Percentiles rank a stretch among this genome's conserved stretches.
phyloP scores from a whole-genome alignment of 2,888 invertebrate species.

The Julus scandinavius region DNA sequence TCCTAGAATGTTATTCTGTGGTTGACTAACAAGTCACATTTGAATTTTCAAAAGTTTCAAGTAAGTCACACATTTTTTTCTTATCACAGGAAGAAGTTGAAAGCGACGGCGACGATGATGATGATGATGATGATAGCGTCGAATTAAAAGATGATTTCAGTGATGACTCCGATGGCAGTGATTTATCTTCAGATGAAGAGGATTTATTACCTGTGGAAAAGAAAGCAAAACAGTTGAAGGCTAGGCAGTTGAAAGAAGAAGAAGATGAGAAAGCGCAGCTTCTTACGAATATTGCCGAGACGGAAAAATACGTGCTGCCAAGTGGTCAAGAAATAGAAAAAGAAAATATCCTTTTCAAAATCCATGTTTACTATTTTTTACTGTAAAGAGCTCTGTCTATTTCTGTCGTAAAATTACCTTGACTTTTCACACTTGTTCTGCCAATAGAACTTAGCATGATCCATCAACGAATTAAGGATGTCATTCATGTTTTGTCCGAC shows the following conservation, averaged over 20 bases:
- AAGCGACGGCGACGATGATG: conserved; percentile 62
- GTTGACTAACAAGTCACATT: too few relatives aligned
- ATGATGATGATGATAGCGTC: conserved; percentile 64
- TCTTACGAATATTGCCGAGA: conserved; percentile 75
- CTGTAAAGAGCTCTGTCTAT: neutral
- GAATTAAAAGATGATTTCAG: conserved; percentile 61
- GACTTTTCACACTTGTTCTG: conserved; percentile 59
- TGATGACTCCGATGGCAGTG: neutral
- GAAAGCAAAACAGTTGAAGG: conserved; percentile 79
- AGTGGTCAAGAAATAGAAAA: conserved; percentile 79
- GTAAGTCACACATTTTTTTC: neutral
- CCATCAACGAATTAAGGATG: conserved; percentile 89
- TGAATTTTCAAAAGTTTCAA: too few relatives aligned
- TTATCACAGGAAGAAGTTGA: conserved; percentile 58
- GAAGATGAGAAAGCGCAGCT: conserved; percentile 83
- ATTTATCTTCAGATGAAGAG: conserved; percentile 54
- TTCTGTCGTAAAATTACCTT: conserved; percentile 42
- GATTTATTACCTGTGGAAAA: conserved; percentile 84
- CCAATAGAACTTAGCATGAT: conserved; percentile 77
- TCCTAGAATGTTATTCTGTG: too few relatives aligned
- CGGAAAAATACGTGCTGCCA: conserved; percentile 78
- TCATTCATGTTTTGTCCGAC: conserved; percentile 79
- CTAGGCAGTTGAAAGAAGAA: conserved; percentile 75
- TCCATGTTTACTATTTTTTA: conserved; percentile 57
- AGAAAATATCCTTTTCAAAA: conserved; percentile 68